Evolutionary conservation across 2,113 vertebrate genomes (phyloP).

Genomic region (Gymnarchus niloticus): DNA sequence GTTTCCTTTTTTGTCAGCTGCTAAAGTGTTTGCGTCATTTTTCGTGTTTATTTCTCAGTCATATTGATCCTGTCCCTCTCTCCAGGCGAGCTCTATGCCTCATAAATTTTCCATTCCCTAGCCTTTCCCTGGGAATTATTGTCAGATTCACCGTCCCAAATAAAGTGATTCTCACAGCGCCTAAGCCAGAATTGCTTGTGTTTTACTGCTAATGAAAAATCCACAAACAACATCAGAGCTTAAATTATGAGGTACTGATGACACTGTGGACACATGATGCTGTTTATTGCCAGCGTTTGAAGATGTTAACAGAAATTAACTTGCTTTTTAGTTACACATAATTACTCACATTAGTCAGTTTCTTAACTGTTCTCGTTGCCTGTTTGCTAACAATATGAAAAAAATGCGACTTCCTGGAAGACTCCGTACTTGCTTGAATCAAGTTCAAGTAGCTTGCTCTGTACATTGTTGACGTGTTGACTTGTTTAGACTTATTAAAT

Average conservation of each 20-base stretch:
- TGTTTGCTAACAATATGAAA: not conserved
- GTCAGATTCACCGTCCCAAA: not conserved
- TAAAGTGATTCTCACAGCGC: not conserved
- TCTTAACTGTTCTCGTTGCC: not conserved
- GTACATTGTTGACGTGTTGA: too few species aligned
- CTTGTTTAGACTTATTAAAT: too few species aligned
- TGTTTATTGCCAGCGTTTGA: not conserved
- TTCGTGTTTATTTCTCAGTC: not conserved
- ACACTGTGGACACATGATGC: not conserved
- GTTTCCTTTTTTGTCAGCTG: not conserved
- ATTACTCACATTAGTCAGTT: conserved; percentile 3
- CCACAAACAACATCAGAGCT: not conserved
- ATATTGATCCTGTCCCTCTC: not conserved
- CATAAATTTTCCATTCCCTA: not conserved
- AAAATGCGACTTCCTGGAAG: not conserved
- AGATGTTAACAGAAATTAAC: not conserved
- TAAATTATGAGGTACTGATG: not conserved
- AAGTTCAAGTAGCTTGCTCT: not conserved
- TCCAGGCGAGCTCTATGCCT: not conserved
- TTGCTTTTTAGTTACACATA: not conserved
- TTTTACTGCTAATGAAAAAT: not conserved
- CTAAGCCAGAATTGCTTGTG: not conserved
- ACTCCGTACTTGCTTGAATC: not conserved
- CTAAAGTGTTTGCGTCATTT: not conserved
- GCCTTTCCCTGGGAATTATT: not conserved